Evolutionary conservation across 35 echinoderm and acorn worm species (phyloP), one percentile per base, ranked within the genome.

Genomic region (Acanthaster planci): DNA sequence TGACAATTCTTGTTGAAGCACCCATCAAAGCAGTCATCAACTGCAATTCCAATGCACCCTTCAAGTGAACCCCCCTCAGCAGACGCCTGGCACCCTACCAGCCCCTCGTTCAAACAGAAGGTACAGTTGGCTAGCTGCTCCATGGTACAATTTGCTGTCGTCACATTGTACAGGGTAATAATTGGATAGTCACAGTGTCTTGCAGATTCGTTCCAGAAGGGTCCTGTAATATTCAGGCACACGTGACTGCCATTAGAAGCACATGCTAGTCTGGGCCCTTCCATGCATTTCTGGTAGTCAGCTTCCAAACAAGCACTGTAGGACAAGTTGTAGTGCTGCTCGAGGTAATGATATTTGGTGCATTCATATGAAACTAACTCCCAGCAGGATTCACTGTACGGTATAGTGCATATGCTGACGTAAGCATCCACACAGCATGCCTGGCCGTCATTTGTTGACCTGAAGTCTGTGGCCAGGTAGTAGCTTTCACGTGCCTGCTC

Each of bases 401-500:
- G 22, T 12, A 0, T 2, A 5, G 68, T 77, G 22, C 84, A 86
- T 31, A 55, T 86, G 6, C 77, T 31, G 18, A 39, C 75, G 40
- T 55, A 77, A 32, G 44, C 39, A 6, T 38, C 21, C 29, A 22
- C 34, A 38, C 84, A 86, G 18, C 77, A 47, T 16, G 34, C 10
- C n/a, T 86, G 47, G 0, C 42, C 47, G 50, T 9, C 40, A 21
- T 52, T 18, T 10, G 67, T 76, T 17, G 18, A 31, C 39, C 15
- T 37, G 47, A 77, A 32, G 10, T 68, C 60, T 6, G 4, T 47
- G 12, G 53, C 1, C 18, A 78, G 15, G 50, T 76, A 76, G 72
- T 55, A 86, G 8, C 39, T 51, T 30, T 86, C 84, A 19, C 77
- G 30, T 14, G 84, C 84, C 21, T 16, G 38, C 16, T 55, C 18